A percentile compares a stretch with the other conserved stretches of the same genome.
Evolutionary conservation across 2,113 vertebrate genomes (phyloP).

Genomic region (Aphyosemion australe): DNA sequence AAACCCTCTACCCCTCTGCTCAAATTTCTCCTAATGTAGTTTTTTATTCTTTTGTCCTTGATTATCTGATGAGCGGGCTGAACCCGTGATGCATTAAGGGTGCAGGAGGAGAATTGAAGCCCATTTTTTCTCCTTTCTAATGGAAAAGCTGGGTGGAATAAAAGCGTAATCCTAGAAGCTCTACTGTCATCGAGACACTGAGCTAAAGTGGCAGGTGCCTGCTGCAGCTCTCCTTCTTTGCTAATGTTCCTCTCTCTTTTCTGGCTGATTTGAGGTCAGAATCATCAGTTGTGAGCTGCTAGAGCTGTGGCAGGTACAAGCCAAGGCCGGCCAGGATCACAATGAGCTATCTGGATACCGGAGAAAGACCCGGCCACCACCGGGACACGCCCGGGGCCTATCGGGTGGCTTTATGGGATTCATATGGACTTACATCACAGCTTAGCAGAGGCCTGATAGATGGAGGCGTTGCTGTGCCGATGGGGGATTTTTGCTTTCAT

Average conservation of each 20-base stretch:
- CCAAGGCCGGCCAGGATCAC: conserved; percentile 24
- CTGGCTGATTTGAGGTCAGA: conserved; percentile 56
- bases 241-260: conserved; percentile 52
- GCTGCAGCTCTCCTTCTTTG: conserved; percentile 32
- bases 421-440: conserved; percentile 36
- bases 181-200: conserved; percentile 14
- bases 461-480: conserved; percentile 45
- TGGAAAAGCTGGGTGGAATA: conserved; percentile 36
- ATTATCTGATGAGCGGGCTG: conserved; percentile 32
- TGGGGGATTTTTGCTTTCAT: conserved; percentile 52
- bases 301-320: conserved; percentile 51
- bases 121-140: conserved; percentile 46
- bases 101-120: conserved; percentile 12
- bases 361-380: conserved; percentile 24
- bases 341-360: conserved; percentile 35
- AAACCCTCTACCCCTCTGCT: too few species aligned
- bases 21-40: conserved; percentile 40
- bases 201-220: conserved; percentile 65
- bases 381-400: conserved; percentile 42
- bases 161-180: conserved; percentile 56
- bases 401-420: conserved; percentile 49
- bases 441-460: conserved; percentile 47
- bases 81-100: conserved; percentile 43
- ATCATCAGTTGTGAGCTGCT: conserved; percentile 32
- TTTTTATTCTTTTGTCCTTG: conserved; percentile 19